Percentiles rank a stretch among this genome's conserved stretches.
These are phyloP conservation scores for Tetropium fuscum DNA, from an alignment of 2,888 invertebrate genomes.

Conservation along the genomic window DNA sequence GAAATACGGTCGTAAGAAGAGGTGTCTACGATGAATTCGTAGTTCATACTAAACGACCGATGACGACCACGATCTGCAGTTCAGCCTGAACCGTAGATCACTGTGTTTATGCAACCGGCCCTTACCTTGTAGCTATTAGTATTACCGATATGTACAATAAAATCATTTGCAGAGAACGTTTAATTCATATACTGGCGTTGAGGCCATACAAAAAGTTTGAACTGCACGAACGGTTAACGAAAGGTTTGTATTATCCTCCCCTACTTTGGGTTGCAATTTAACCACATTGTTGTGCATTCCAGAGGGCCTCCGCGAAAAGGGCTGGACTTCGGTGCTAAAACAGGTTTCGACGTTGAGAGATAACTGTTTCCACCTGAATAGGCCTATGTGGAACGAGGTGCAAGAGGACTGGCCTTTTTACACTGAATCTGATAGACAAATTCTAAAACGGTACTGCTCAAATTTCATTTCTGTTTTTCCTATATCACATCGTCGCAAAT, in stretches of 20 bases:
- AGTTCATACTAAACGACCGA: no score
- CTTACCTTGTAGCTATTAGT: neutral
- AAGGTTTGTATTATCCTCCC: conserved; percentile 72
- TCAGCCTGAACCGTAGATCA: no score
- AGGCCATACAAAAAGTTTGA: conserved; percentile 95
- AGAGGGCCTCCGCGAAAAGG: conserved; percentile 91
- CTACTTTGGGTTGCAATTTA: neutral
- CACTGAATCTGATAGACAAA: conserved; percentile 87
- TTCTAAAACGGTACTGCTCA: conserved; percentile 81
- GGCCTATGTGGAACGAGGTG: conserved; percentile 92
- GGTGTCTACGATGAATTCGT: no score
- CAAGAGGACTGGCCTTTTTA: conserved; percentile 96
- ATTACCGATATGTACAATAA: neutral
- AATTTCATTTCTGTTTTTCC: neutral
- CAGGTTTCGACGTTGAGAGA: conserved; percentile 87
- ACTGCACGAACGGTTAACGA: conserved; percentile 82
- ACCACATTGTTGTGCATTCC: conserved; percentile 13
- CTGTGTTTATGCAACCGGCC: no score
- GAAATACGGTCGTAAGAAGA: no score
- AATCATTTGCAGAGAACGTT: conserved; percentile 81
- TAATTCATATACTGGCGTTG: conserved; percentile 93
- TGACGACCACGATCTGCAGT: no score
- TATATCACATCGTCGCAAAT: neutral
- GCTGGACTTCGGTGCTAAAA: conserved; percentile 82
- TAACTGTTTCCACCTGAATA: conserved; percentile 89